Conservation (phyloP, 2,797 vertebrate species). For the Gouania willdenowi region DNA sequence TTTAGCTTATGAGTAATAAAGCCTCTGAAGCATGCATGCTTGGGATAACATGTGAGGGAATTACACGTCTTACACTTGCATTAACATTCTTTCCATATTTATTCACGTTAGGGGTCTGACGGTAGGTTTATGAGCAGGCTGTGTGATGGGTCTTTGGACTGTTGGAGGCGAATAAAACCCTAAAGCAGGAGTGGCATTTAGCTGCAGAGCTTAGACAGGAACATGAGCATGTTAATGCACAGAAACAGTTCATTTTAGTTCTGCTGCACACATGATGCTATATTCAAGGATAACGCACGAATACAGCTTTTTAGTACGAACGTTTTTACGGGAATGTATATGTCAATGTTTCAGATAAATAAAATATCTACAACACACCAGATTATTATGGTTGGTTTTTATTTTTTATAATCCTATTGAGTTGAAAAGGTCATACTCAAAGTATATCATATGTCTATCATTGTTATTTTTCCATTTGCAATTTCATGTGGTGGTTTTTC, state of each 20-base stretch:
- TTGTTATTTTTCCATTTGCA: too few relatives aligned
- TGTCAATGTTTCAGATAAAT: too few relatives aligned
- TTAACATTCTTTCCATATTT: constrained; percentile 71
- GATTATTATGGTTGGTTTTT: too few relatives aligned
- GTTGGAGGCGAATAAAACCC: constrained; percentile 26
- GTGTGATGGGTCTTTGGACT: constrained; percentile 28
- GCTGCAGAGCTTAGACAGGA: constrained; percentile 11
- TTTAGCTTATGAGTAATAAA: constrained; percentile 29
- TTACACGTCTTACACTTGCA: constrained; percentile 37
- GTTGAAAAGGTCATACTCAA: too few relatives aligned
- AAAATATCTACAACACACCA: too few relatives aligned
- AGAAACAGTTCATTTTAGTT: neutral
- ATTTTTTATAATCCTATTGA: too few relatives aligned
- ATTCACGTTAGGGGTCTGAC: constrained; percentile 33
- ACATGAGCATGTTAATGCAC: constrained; percentile 24
- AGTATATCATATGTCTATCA: too few relatives aligned
- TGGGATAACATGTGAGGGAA: constrained; percentile 37
- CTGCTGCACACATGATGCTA: too few relatives aligned
- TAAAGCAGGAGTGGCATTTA: constrained; percentile 30
- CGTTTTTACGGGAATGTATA: too few relatives aligned
- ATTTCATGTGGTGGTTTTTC: too few relatives aligned
- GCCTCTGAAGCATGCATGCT: constrained; percentile 18
- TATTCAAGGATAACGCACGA: too few relatives aligned
- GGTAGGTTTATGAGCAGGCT: constrained; percentile 23
- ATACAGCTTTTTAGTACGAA: too few relatives aligned